phyloP scores from a whole-genome alignment of 2,888 invertebrate species.

The Seira musarum region DNA sequence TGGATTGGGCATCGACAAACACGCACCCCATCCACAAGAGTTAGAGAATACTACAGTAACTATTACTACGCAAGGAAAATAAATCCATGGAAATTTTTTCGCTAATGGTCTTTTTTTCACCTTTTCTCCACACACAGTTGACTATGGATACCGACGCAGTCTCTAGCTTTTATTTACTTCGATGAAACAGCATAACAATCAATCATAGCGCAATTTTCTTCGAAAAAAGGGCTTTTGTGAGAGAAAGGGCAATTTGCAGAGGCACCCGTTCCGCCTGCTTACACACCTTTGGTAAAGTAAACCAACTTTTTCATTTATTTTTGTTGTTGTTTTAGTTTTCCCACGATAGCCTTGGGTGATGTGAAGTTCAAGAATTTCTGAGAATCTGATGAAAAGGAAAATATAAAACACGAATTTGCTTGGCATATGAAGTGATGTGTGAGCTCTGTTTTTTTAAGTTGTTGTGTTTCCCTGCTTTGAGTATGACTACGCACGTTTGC shows the following conservation, averaged over 20 bases:
- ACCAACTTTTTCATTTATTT: background rate
- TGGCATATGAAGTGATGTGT: too few species aligned
- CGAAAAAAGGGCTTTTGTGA: background rate
- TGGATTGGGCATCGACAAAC: background rate
- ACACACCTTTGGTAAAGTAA: background rate
- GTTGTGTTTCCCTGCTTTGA: too few species aligned
- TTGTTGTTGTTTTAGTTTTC: background rate
- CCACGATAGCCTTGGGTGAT: background rate
- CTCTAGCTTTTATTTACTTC: slow-evolving; percentile 27
- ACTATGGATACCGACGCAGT: background rate
- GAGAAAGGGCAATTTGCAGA: too few species aligned
- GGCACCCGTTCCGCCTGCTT: too few species aligned
- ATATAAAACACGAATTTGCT: too few species aligned
- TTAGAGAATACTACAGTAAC: too few species aligned
- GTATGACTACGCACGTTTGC: too few species aligned
- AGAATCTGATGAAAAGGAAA: background rate
- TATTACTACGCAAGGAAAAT: too few species aligned
- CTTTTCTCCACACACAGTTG: background rate
- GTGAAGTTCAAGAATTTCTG: slow-evolving; percentile 4
- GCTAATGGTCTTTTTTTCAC: slow-evolving; percentile 26
- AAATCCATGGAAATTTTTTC: background rate
- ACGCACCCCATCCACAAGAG: background rate
- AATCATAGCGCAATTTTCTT: slow-evolving; percentile 40
- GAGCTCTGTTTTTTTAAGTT: too few species aligned
- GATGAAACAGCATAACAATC: slow-evolving; percentile 36